Evolutionary conservation across 2,797 vertebrate species (phyloP).

Genomic region (Perodicticus potto): DNA sequence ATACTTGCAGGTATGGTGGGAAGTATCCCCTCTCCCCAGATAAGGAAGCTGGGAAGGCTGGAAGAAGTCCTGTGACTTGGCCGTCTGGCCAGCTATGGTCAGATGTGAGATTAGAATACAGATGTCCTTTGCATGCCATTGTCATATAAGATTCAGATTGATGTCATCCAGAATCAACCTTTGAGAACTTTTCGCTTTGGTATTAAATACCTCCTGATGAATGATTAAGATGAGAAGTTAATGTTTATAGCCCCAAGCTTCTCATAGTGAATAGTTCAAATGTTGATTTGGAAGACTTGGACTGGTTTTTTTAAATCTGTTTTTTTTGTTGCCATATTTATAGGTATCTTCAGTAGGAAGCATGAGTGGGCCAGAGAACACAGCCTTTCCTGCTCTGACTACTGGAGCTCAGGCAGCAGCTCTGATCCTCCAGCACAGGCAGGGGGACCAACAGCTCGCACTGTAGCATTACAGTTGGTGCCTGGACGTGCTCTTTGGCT

Average conservation of each 20-base stretch:
- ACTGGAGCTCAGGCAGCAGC: not conserved
- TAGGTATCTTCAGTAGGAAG: not conserved
- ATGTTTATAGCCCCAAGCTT: not conserved
- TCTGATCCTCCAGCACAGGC: not conserved
- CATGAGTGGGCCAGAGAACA: not conserved
- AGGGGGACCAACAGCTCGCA: not conserved
- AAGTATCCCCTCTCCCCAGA: not conserved
- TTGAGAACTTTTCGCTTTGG: not conserved
- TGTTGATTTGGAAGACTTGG: not conserved
- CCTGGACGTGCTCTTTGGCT: not conserved
- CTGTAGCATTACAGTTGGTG: not conserved
- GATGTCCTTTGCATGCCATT: not conserved
- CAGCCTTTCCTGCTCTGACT: not conserved
- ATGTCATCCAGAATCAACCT: not conserved
- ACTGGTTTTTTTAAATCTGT: not conserved
- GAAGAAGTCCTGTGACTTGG: not conserved
- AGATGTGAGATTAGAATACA: not conserved
- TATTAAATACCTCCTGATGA: not conserved
- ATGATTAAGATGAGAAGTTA: conserved; percentile 15
- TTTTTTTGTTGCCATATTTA: not conserved
- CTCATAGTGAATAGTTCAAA: not conserved
- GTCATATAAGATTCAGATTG: not conserved
- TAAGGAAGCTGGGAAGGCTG: not conserved
- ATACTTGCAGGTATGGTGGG: not conserved
- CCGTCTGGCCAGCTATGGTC: not conserved